phyloP scores from a whole-genome alignment of 2,888 invertebrate species.

The Theretra japonica region DNA sequence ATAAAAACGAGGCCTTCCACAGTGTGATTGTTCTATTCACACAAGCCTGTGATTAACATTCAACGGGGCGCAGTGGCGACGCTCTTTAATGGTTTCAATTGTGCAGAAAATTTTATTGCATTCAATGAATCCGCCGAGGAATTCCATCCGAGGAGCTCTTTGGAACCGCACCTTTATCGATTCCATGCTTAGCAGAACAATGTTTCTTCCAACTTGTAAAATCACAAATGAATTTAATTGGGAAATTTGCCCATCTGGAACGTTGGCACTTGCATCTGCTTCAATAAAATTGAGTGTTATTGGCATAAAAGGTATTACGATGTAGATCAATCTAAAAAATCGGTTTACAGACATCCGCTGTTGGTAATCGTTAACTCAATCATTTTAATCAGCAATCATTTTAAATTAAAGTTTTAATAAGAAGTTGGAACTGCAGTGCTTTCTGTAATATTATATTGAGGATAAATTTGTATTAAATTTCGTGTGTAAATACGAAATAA shows the following conservation, averaged over 20 bases:
- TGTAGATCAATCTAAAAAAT: neutral
- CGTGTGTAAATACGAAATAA: no score
- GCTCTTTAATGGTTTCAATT: conserved; percentile 81
- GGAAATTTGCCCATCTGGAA: neutral
- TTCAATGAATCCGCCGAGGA: conserved; percentile 71
- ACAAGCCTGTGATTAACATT: conserved; percentile 78
- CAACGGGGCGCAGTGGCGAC: conserved; percentile 66
- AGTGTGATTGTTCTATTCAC: conserved; percentile 80
- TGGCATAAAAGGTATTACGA: neutral
- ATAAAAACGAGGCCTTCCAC: conserved; percentile 66
- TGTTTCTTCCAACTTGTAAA: conserved; percentile 8
- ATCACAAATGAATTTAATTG: neutral
- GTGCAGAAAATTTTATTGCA: conserved; percentile 83
- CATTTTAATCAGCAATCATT: no score
- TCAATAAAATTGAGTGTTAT: neutral
- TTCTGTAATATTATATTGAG: no score
- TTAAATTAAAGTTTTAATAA: no score
- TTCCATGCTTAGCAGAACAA: conserved; percentile 39
- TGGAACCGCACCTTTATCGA: conserved; percentile 67
- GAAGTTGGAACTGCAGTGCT: no score
- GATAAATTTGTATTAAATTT: no score
- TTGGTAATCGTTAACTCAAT: no score
- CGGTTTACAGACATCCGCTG: no score
- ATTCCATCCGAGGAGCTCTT: conserved; percentile 62
- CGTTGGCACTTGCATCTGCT: neutral